A percentile compares a stretch with the other conserved stretches of the same genome.
Conservation (phyloP, 1,140 invertebrate genomes). For the Zaprionus ornatus region DNA sequence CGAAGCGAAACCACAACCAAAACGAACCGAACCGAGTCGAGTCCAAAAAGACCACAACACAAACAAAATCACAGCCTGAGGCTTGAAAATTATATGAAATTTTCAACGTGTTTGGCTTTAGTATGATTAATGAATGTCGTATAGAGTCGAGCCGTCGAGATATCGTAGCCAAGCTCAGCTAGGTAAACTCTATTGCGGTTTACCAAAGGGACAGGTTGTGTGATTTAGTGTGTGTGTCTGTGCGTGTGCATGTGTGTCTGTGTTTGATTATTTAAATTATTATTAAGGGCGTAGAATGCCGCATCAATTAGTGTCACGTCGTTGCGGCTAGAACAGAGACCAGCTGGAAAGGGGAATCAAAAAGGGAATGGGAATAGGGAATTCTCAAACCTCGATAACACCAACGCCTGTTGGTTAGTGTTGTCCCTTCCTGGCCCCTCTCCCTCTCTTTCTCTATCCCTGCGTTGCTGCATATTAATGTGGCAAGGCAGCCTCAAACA, state of each 20-base stretch:
- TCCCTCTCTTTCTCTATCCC: constrained; percentile 10
- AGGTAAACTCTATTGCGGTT: constrained; percentile 13
- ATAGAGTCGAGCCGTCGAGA: not conserved
- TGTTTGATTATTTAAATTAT: constrained; percentile 72
- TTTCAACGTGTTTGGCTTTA: constrained; percentile 64
- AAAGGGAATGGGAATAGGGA: not conserved
- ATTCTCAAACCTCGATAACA: constrained; percentile 40
- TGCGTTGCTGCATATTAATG: constrained; percentile 68
- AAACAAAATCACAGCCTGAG: constrained; percentile 52
- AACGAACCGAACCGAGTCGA: constrained; percentile 15
- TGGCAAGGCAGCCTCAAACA: constrained; percentile 52
- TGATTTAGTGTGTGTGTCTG: constrained; percentile 1
- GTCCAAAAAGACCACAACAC: constrained; percentile 19
- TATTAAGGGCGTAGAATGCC: constrained; percentile 71
- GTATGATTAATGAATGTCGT: constrained; percentile 75
- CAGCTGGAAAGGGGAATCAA: not conserved
- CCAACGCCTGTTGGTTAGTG: constrained; percentile 8
- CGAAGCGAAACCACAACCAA: constrained; percentile 47
- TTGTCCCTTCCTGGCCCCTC: constrained; percentile 2
- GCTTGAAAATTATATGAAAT: constrained; percentile 68
- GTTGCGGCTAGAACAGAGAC: constrained; percentile 47
- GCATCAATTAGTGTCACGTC: constrained; percentile 73
- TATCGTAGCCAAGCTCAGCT: constrained; percentile 1
- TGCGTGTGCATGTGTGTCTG: constrained; percentile 34
- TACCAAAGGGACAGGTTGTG: constrained; percentile 32